A percentile compares a stretch with the other conserved stretches of the same genome.
Conservation (phyloP, 2,888 invertebrate species). For the Megaustenia siamemsis region DNA sequence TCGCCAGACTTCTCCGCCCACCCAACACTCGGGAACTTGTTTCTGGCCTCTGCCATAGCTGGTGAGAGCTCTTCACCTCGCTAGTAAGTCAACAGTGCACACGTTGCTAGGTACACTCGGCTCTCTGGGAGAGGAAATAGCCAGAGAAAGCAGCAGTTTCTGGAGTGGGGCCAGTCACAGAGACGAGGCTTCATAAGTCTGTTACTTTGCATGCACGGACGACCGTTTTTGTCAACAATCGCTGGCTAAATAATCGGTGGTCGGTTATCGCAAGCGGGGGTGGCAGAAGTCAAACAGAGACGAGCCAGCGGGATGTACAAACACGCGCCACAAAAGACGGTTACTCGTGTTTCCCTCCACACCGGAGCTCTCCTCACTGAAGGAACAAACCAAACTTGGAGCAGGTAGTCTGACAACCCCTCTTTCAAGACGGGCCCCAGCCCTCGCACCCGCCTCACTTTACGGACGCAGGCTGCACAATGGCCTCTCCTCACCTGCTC, state of each 20-base stretch:
- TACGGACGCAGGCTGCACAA: background rate
- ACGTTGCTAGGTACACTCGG: constrained; percentile 16
- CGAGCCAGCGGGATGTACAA: constrained; percentile 25
- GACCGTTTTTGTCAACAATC: constrained; percentile 45
- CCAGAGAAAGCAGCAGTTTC: background rate
- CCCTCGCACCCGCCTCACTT: constrained; percentile 11
- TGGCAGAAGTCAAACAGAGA: constrained; percentile 38
- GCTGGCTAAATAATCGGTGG: constrained; percentile 24
- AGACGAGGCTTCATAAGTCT: background rate
- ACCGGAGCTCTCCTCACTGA: constrained; percentile 21
- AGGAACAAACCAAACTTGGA: constrained; percentile 37
- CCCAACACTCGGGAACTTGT: constrained; percentile 19
- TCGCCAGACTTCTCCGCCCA: constrained; percentile 28
- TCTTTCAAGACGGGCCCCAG: background rate
- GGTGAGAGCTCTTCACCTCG: background rate
- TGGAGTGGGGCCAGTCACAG: background rate
- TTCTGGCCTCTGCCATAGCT: background rate
- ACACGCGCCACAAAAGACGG: constrained; percentile 29
- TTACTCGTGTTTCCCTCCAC: constrained; percentile 35
- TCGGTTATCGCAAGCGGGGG: background rate
- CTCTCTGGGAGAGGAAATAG: background rate
- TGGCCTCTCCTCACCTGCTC: constrained; percentile 21
- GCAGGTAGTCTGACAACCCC: constrained; percentile 26
- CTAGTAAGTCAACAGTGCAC: constrained; percentile 13
- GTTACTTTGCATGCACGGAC: background rate